phyloP scores from a whole-genome alignment of 2,113 vertebrate genomes.

The Cairina moschata region DNA sequence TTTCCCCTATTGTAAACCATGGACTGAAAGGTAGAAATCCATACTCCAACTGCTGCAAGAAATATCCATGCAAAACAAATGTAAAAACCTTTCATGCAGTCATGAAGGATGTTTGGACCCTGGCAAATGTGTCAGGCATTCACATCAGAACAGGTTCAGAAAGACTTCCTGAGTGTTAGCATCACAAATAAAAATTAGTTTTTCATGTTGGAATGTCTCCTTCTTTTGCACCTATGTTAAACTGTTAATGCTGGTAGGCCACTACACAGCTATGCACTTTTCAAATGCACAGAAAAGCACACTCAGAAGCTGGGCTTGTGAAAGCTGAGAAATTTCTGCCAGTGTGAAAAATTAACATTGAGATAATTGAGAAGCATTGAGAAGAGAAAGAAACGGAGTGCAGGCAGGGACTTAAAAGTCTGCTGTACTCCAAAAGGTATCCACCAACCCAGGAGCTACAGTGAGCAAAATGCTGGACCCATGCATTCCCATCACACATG shows the following conservation, averaged over 20 bases:
- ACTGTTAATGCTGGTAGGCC: not conserved
- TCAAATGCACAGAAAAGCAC: not conserved
- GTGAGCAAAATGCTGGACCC: not conserved
- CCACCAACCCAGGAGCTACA: accelerated
- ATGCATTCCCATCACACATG: accelerated
- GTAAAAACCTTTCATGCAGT: not conserved
- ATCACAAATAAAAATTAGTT: not conserved
- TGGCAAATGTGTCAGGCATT: not conserved
- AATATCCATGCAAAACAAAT: not conserved
- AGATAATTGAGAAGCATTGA: not conserved
- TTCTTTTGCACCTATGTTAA: not conserved
- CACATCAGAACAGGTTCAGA: not conserved
- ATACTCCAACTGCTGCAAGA: not conserved
- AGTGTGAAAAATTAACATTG: not conserved
- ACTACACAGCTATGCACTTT: not conserved
- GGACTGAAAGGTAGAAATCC: not conserved
- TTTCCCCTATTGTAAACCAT: not conserved
- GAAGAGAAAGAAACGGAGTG: not conserved
- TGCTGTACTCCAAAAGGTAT: not conserved
- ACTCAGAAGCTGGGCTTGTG: not conserved
- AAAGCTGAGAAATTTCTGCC: not conserved
- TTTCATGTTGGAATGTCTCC: not conserved
- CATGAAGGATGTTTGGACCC: not conserved
- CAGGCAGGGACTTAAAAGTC: not conserved
- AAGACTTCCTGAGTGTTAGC: not conserved